Evolutionary conservation across 2,797 vertebrate species (phyloP), one percentile per base, ranked within the genome.

Genomic region (Propithecus deckenii): DNA sequence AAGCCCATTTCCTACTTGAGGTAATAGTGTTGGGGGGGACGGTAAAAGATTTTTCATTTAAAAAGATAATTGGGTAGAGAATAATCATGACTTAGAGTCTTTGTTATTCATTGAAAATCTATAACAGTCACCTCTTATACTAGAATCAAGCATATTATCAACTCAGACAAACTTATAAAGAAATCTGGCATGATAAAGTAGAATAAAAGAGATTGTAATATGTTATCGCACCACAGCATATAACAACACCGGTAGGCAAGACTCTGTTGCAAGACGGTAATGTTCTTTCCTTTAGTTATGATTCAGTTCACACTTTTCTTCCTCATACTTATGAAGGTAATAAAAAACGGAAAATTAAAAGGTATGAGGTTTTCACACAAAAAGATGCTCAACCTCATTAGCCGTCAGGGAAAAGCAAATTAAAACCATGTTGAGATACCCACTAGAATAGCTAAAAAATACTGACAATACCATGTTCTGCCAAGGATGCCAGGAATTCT

Each of bases 91-190:
- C 93, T 94, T 83, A 93, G 67, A 81, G 92, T 91, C 96, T 96
- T 96, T n/a, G 65, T 83, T 86, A 96, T 67, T 93, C 89, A 79
- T 59, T 85, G 55, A 91, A 83, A 97, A 96, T 23, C 55, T 59
- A 1, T 50, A 76, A 43, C 71, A 0, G 11, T 92, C 67, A 65
- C 8, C 20, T 83, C 13, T n/a, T 92, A 65, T 23, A 52, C 79
- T 59, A n/a, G 48, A 91, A 4, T 3, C 81, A 79, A 89, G 5
- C 4, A 52, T 69, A 76, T 67, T 32, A 93, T 91, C 93, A 85
- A 97, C 94, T 96, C 95, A 84, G 41, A 79, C 2, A n/a, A 85
- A 91, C 55, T 80, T 92, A 74, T 2, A 32, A 84, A 96, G 96
- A 94, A 75, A 85, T 86, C 61, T 89, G 71, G 86, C 28, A 72